Conservation (phyloP, 2,113 vertebrate species). For the Colistium nudipinnis region DNA sequence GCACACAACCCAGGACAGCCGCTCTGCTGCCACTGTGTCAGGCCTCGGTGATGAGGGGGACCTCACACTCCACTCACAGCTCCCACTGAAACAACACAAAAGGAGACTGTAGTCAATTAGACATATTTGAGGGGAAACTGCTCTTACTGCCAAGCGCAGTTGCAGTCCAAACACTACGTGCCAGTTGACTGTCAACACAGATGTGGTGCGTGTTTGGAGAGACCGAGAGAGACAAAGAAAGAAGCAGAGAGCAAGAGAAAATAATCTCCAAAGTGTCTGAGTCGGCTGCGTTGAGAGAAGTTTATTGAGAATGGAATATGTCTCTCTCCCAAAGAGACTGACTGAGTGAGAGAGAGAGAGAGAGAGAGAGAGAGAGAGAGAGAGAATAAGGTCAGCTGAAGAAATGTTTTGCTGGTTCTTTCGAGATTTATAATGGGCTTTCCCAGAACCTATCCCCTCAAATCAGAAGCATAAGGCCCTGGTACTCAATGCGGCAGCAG, state of each 20-base stretch:
- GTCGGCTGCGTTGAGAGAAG: conserved; percentile 20
- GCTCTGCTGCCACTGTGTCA: conserved; percentile 42
- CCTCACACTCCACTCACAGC: conserved; percentile 47
- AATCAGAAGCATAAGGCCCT: conserved; percentile 10
- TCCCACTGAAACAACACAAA: conserved; percentile 23
- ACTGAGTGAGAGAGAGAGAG: conserved; percentile 8
- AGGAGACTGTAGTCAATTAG: conserved; percentile 55
- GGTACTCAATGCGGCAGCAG: conserved; percentile 2
- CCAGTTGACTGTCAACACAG: conserved; percentile 66
- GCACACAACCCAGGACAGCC: conserved; percentile 7
- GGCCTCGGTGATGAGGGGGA: conserved; percentile 17
- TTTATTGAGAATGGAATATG: conserved; percentile 40
- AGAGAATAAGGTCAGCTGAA: conserved; percentile 35
- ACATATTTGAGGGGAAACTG: conserved; percentile 47
- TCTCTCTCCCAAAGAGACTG: conserved; percentile 9
- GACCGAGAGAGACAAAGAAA: conserved; percentile 41
- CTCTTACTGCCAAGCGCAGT: conserved; percentile 53
- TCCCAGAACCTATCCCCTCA: background rate
- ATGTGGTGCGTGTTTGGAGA: conserved; percentile 61
- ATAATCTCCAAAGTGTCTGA: conserved; percentile 40
- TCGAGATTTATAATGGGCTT: conserved; percentile 22
- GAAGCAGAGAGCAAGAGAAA: conserved; percentile 38
- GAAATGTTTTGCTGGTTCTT: conserved; percentile 5
- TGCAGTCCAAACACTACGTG: conserved; percentile 30
- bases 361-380: conserved; percentile 6